phyloP scores from a whole-genome alignment of 2,113 vertebrate genomes.

The Jaculus jaculus region DNA sequence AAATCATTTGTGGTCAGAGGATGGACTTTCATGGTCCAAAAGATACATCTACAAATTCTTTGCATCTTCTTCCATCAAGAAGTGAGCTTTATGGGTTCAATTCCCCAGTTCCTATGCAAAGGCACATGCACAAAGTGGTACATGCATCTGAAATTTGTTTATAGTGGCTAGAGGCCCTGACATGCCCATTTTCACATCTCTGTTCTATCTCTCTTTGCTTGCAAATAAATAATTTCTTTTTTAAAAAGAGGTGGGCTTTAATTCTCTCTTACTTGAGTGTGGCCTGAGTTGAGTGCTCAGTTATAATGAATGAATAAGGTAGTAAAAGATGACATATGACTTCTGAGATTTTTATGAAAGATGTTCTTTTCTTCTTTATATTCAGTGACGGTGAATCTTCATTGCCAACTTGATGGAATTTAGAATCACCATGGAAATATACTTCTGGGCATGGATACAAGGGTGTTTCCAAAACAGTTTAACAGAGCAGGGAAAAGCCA shows the following conservation, averaged over 20 bases:
- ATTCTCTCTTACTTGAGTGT: not conserved
- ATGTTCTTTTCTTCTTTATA: not conserved
- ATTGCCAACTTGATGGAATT: too few relatives aligned
- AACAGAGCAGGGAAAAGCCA: too few relatives aligned
- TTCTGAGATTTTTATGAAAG: not conserved
- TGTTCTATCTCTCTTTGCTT: too few relatives aligned
- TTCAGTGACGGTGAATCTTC: not conserved
- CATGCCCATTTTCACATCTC: too few relatives aligned
- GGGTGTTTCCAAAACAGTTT: too few relatives aligned
- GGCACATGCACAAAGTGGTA: too few relatives aligned
- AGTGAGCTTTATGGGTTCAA: not conserved
- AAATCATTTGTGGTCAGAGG: not conserved
- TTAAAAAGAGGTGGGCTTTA: not conserved
- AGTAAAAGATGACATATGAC: not conserved
- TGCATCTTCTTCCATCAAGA: not conserved
- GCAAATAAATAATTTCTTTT: too few relatives aligned
- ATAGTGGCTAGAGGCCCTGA: too few relatives aligned
- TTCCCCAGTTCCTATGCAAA: too few relatives aligned
- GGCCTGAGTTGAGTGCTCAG: not conserved
- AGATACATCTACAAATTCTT: not conserved
- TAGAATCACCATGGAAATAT: too few relatives aligned
- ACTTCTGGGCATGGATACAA: too few relatives aligned
- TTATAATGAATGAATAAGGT: not conserved
- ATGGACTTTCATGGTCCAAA: slow-evolving; percentile 12
- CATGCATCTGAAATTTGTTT: too few relatives aligned